Evolutionary conservation across 2,888 invertebrate species (phyloP), one percentile per base, ranked within the genome.

Genomic region (Drosophila suboccidentalis): DNA sequence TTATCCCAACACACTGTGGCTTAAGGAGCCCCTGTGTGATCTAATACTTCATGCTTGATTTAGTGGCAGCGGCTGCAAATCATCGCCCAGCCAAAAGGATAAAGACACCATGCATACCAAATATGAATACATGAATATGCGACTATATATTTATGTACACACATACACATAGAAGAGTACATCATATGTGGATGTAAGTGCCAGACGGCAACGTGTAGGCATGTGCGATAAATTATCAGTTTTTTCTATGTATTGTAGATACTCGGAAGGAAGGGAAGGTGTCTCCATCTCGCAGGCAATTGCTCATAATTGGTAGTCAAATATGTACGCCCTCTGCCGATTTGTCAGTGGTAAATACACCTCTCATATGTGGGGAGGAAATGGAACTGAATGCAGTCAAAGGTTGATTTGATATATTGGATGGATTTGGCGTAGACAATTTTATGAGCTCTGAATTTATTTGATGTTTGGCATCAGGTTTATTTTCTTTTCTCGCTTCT

Each of bases 51-150:
- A 83, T 83, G 81, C 87, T 83, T 90, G 90, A 91, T 90, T 90
- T 87, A 91, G 79, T 90, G 90, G 88, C 90, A 90, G 85, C 91
- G 91, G 91, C 91, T 91, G 91, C 91, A 91, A 91, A 89, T 91
- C 91, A 91, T 91, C 86, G 89, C 78, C 77, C 61, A 61, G 41
- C 36, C 69, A 50, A 72, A 82, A 71, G 84, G 81, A 80, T 83
- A 82, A 71, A 61, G 61, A 47, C 64, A 47, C 73, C 49, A 64
- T 26, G 71, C 61, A 66, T 59, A 55, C 44, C 59, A 77, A 67
- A 77, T 87, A 81, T 84, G 82, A 75, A 44, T 26, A 44, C 22
- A 39, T 15, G 19, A 19, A 78, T 67, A 76, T 71, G 65, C 44
- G 55, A 59, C 44, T 49, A 44, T 55, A 54, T 47, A 38, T 65